Percentiles rank a stretch among this genome's conserved stretches.
Evolutionary conservation across 2,888 invertebrate species (phyloP).

Genomic region (Coleophora flavipennella): DNA sequence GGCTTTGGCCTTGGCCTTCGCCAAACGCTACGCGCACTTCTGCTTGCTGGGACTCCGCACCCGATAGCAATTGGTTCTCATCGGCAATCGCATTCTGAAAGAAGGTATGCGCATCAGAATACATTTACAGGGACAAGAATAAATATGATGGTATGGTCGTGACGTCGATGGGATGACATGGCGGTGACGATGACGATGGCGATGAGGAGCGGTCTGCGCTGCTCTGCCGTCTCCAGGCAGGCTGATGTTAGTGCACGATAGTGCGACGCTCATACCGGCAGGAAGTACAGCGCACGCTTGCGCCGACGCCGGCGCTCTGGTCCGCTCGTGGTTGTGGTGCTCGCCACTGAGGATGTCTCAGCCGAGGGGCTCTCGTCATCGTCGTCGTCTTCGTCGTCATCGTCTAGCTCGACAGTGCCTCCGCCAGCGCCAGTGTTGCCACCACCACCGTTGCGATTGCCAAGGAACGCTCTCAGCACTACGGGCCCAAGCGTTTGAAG

Average conservation of each 20-base stretch:
- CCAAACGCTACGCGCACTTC: slow-evolving; percentile 76
- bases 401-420: slow-evolving; percentile 67
- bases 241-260: slow-evolving; percentile 56
- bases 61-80: slow-evolving; percentile 63
- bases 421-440: slow-evolving; percentile 44
- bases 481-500: slow-evolving; percentile 84
- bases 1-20: slow-evolving; percentile 27
- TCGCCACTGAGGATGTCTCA: slow-evolving; percentile 6
- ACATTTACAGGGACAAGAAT: slow-evolving; percentile 8
- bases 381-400: slow-evolving; percentile 72
- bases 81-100: slow-evolving; percentile 56
- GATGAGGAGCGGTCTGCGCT: slow-evolving; percentile 37
- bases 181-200: slow-evolving; percentile 21
- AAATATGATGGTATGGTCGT: slow-evolving; percentile 31
- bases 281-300: slow-evolving; percentile 45
- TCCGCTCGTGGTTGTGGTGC: slow-evolving; percentile 7
- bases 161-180: slow-evolving; percentile 23
- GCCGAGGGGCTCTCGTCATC: slow-evolving; percentile 13
- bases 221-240: slow-evolving; percentile 64
- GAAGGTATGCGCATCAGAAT: slow-evolving; percentile 7
- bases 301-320: slow-evolving; percentile 25
- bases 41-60: slow-evolving; percentile 75
- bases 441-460: slow-evolving; percentile 56
- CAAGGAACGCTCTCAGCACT: slow-evolving; percentile 76
- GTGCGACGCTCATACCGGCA: slow-evolving; percentile 56